Conservation (phyloP, 2,888 invertebrate genomes). For the Callosobruchus maculatus region DNA sequence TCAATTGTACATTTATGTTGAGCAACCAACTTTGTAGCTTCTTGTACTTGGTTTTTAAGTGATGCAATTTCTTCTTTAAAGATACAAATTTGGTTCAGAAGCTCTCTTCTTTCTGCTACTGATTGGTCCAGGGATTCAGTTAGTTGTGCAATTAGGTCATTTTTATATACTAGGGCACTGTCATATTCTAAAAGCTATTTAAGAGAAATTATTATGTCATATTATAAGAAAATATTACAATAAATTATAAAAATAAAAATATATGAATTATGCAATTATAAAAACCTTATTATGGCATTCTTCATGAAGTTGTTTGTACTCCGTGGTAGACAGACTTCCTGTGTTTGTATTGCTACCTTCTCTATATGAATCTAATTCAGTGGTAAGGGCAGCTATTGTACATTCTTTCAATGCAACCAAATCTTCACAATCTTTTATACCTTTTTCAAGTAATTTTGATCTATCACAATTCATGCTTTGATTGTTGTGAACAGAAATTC, state of each 20-base stretch:
- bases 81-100: constrained; percentile 60
- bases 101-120: constrained; percentile 57
- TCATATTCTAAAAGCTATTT: constrained; percentile 71
- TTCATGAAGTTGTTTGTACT: constrained; percentile 69
- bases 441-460: constrained; percentile 15
- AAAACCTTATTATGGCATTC: constrained; percentile 65
- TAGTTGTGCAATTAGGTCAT: constrained; percentile 68
- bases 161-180: constrained; percentile 64
- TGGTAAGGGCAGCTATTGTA: constrained; percentile 49
- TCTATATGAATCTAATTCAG: constrained; percentile 51
- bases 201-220: constrained; percentile 5
- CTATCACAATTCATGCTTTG: constrained; percentile 15
- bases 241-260: not conserved
- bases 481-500: constrained; percentile 13
- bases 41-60: constrained; percentile 51
- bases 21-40: constrained; percentile 47
- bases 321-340: constrained; percentile 60
- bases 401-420: constrained; percentile 49
- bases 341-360: constrained; percentile 53
- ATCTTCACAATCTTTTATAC: constrained; percentile 49
- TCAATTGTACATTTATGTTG: constrained; percentile 30
- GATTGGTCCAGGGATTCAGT: constrained; percentile 68
- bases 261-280: not conserved
- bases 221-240: not conserved
- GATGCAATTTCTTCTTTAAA: constrained; percentile 58